Evolutionary conservation across 2,797 vertebrate species (phyloP).

Genomic region (Anabacerthia variegaticeps): DNA sequence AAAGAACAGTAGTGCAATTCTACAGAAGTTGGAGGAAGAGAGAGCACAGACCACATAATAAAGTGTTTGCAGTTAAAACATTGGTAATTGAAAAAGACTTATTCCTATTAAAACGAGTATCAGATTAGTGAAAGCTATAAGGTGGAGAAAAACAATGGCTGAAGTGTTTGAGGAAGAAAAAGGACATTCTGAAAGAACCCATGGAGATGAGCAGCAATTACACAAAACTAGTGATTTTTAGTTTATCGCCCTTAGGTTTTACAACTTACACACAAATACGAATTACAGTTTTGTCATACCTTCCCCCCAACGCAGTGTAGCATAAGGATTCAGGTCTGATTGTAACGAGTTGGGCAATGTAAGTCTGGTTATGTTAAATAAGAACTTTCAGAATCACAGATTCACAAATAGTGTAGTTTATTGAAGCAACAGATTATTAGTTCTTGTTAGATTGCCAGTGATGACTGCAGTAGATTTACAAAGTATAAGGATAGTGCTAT

Average conservation of each 20-base stretch:
- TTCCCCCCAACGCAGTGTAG: not conserved
- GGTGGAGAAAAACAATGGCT: not conserved
- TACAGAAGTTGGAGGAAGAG: not conserved
- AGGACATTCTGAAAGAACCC: not conserved
- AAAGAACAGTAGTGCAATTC: not conserved
- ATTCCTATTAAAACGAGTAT: not conserved
- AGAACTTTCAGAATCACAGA: not conserved
- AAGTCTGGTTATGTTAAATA: not conserved
- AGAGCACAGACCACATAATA: not conserved
- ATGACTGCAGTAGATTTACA: not conserved
- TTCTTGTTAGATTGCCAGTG: not conserved
- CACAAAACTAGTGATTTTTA: not conserved
- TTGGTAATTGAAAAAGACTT: not conserved
- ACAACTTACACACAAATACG: fast-evolving
- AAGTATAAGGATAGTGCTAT: not conserved
- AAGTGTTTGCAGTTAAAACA: not conserved
- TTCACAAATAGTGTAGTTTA: not conserved
- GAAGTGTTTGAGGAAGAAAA: not conserved
- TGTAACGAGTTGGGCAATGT: not conserved
- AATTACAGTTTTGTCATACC: not conserved
- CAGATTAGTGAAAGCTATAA: not conserved
- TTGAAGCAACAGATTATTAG: not conserved
- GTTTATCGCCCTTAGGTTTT: not conserved
- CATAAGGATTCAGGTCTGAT: not conserved
- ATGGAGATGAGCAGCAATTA: not conserved